Evolutionary conservation across 2,113 vertebrate species (phyloP), one percentile per base, ranked within the genome.

Genomic region (Struthidea cinerea): DNA sequence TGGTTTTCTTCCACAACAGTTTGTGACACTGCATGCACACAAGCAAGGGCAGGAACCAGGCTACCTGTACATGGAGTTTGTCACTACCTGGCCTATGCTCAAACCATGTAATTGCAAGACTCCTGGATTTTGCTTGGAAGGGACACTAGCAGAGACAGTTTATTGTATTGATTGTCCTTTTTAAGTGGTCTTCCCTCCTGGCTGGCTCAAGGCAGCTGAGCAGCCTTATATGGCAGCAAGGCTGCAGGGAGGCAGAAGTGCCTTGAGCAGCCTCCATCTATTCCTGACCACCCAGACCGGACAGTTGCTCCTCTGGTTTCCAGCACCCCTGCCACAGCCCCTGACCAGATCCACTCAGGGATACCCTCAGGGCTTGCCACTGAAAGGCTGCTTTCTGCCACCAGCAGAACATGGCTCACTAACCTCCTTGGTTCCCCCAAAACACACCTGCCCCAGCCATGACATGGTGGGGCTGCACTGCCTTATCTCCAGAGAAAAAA

Each of bases 151-250:
- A 75, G 35, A 49, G 55, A 26, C 2, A 2, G 39, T 32, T 88
- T 30, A 26, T 41, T 57, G 49, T 50, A 67, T 6, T 47, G 64
- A 67, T 92, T 70, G 88, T 69, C 69, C 84, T 78, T 86, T 92
- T 70, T 59, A 77, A 91, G 73, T 44, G 80, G 83, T 67, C 91
- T 78, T 81, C 71, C 80, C 70, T 82, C 8, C 47, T 4, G 6
- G 33, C 3, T 3, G 65, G 71, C 79, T 71, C 1, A 22, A 46
- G 33, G 59, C 63, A 9, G 88, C 94, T 57, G 59, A 89, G 82
- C 56, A 91, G 89, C 93, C 94, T 90, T 86, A 93, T 93, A 89
- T 84, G 93, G 96, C 92, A 84, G 83, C 39, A 12, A 70, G 70
- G 41, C 77, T 56, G 56, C 0, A 0, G 50, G 42, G 42, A 80